These are phyloP conservation scores for Bufo bufo DNA, from an alignment of 2,113 vertebrate genomes.

Conservation along the genomic window DNA sequence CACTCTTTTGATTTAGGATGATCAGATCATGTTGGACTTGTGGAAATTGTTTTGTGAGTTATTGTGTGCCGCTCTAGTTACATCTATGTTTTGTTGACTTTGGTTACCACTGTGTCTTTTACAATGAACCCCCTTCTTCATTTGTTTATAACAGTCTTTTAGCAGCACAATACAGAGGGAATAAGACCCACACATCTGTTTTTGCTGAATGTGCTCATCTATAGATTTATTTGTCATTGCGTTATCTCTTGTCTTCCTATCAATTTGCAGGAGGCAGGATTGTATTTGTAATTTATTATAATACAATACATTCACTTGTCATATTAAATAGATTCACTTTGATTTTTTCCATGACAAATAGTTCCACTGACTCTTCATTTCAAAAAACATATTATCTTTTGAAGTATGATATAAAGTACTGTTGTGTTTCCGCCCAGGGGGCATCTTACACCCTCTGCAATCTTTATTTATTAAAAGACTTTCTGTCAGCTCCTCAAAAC, in stretches of 20 bases:
- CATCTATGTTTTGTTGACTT: neutral
- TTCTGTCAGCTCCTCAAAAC: neutral
- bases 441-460: neutral
- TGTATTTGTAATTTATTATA: neutral
- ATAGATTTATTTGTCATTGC: neutral
- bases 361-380: neutral
- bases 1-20: no score
- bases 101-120: no score
- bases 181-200: neutral
- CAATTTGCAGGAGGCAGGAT: neutral
- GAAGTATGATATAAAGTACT: neutral
- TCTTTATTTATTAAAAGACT: neutral
- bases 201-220: neutral
- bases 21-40: no score
- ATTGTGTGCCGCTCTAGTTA: neutral
- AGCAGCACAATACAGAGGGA: no score
- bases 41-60: neutral
- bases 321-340: constrained; percentile 3
- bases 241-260: neutral
- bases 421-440: neutral
- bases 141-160: no score
- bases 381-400: constrained; percentile 20
- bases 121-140: no score
- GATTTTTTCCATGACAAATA: neutral
- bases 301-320: neutral